phyloP scores from a whole-genome alignment of 2,888 invertebrate species.

The Myopa tessellatipennis region DNA sequence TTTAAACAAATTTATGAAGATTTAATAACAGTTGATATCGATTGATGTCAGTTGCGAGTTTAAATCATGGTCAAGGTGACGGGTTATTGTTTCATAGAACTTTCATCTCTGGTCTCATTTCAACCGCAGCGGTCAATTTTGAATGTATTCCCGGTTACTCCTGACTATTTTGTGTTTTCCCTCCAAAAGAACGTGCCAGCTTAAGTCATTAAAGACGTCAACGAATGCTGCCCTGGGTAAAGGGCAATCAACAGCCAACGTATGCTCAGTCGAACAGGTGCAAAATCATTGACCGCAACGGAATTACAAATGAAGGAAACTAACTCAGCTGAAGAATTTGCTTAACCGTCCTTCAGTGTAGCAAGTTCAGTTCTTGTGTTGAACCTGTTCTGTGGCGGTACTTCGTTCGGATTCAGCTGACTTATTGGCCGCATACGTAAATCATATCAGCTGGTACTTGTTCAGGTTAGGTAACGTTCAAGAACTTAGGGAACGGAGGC shows the following conservation, averaged over 20 bases:
- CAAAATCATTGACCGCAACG: constrained; percentile 48
- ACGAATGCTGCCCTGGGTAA: constrained; percentile 23
- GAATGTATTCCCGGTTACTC: too few relatives aligned
- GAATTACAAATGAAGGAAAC: constrained; percentile 33
- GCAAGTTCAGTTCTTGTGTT: background rate
- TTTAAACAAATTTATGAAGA: too few relatives aligned
- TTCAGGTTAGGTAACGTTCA: background rate
- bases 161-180: too few relatives aligned
- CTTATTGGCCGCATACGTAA: background rate
- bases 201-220: constrained; percentile 20
- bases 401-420: background rate
- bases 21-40: too few relatives aligned
- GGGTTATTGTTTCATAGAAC: too few relatives aligned
- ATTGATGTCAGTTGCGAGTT: too few relatives aligned
- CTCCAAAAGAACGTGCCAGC: background rate
- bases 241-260: constrained; percentile 12
- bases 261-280: constrained; percentile 45
- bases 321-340: constrained; percentile 14
- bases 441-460: background rate
- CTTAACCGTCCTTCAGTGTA: background rate
- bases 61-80: too few relatives aligned
- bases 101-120: too few relatives aligned
- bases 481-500: background rate
- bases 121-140: too few relatives aligned
- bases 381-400: constrained; percentile 20